Evolutionary conservation across 2,888 invertebrate species (phyloP).

Genomic region (Phania funesta): DNA sequence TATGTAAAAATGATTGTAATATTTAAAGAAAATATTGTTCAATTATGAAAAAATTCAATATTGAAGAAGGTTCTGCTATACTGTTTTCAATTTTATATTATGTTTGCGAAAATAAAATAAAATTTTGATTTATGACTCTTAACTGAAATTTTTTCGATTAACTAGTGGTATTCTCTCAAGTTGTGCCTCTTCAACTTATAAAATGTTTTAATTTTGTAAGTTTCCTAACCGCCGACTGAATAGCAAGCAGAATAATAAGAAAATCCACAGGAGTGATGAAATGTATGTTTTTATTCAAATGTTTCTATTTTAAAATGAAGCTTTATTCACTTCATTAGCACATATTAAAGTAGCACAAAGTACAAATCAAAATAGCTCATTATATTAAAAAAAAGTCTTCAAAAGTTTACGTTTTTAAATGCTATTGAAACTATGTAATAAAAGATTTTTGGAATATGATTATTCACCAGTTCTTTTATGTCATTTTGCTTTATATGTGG

Average conservation of each 20-base stretch:
- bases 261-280: not conserved
- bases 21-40: no score
- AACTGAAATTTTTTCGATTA: no score
- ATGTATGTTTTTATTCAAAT: not conserved
- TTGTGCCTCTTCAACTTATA: not conserved
- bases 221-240: not conserved
- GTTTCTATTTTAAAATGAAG: conserved; percentile 40
- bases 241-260: not conserved
- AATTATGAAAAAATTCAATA: no score
- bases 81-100: no score
- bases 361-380: conserved; percentile 34
- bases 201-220: not conserved
- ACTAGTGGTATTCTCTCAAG: no score
- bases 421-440: conserved; percentile 38
- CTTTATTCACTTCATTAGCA: conserved; percentile 47
- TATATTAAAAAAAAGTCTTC: conserved; percentile 49
- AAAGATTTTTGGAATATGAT: conserved; percentile 33
- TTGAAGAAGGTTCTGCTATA: no score
- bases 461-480: conserved; percentile 39
- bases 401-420: conserved; percentile 38
- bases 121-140: no score
- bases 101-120: no score
- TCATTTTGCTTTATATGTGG: conserved; percentile 36
- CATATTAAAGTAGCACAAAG: conserved; percentile 11
- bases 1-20: no score